Evolutionary conservation across 2,888 invertebrate genomes (phyloP).

Genomic region (Morinoia aosen): DNA sequence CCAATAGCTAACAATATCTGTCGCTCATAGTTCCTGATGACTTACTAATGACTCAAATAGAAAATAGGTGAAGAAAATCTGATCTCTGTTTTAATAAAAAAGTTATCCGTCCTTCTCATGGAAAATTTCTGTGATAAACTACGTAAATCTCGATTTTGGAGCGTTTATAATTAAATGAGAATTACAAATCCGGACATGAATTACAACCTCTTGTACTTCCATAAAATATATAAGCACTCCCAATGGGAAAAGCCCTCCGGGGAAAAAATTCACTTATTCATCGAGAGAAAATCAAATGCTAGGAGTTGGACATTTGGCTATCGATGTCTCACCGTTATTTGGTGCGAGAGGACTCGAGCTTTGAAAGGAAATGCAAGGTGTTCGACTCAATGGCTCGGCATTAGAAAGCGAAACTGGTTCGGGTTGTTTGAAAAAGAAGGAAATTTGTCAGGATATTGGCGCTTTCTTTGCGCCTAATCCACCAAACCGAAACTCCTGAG

Average conservation of each 20-base stretch:
- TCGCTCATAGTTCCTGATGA: not conserved
- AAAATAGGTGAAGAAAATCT: not conserved
- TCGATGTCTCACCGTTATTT: not conserved
- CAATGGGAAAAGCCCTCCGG: not conserved
- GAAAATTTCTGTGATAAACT: not conserved
- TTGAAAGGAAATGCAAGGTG: constrained; percentile 13
- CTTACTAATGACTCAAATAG: not conserved
- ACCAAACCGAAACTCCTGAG: constrained; percentile 1
- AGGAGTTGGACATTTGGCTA: not conserved
- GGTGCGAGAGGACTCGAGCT: not conserved
- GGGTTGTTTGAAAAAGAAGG: not conserved
- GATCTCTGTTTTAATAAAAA: not conserved
- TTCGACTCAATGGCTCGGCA: constrained; percentile 48
- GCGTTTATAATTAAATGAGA: not conserved
- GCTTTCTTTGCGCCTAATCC: constrained; percentile 1
- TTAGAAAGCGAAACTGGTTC: constrained; percentile 35
- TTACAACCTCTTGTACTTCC: not conserved
- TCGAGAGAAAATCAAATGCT: not conserved
- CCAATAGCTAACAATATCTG: not conserved
- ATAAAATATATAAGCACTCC: not conserved
- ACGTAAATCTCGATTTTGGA: not conserved
- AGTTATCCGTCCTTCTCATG: not conserved
- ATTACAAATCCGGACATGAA: not conserved
- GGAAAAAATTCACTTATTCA: not conserved
- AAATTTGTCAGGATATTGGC: constrained; percentile 40